Evolutionary conservation across 1,140 invertebrate species (phyloP).

Genomic region (Hyphantria cunea): DNA sequence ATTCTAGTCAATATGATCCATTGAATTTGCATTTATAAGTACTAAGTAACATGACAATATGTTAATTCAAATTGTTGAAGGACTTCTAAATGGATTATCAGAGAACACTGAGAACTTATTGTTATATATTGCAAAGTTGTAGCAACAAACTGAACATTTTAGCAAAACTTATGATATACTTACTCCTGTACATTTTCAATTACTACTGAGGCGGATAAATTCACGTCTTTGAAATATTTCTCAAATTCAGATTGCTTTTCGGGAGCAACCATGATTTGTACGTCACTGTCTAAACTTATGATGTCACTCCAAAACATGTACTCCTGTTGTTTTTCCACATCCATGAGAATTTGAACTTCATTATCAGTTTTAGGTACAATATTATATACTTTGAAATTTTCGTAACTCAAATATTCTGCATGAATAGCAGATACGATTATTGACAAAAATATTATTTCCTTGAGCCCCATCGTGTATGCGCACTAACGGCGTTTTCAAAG

Average conservation of each 20-base stretch:
- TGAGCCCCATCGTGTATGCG: slow-evolving; percentile 28
- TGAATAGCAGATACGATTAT: slow-evolving; percentile 32
- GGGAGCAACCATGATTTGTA: slow-evolving; percentile 52
- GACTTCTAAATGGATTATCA: too few relatives aligned
- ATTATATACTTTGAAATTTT: slow-evolving; percentile 78
- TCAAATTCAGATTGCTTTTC: slow-evolving; percentile 42
- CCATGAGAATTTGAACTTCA: slow-evolving; percentile 41
- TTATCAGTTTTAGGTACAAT: slow-evolving; percentile 58
- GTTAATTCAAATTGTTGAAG: too few relatives aligned
- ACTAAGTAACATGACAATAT: too few relatives aligned
- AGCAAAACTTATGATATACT: slow-evolving; percentile 13
- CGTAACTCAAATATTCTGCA: slow-evolving; percentile 58
- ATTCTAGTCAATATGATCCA: too few relatives aligned
- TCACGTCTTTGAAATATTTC: slow-evolving; percentile 35
- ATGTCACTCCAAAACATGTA: slow-evolving; percentile 50
- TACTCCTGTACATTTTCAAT: slow-evolving; percentile 72
- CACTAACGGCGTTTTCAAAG: background rate
- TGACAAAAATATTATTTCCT: slow-evolving; percentile 36
- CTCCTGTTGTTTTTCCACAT: slow-evolving; percentile 38
- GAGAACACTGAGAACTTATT: too few relatives aligned
- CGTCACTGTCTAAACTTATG: slow-evolving; percentile 36
- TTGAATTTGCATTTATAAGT: too few relatives aligned
- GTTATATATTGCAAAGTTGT: too few relatives aligned
- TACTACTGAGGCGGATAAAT: slow-evolving; percentile 35
- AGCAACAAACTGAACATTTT: too few relatives aligned